Evolutionary conservation across 2,888 invertebrate species (phyloP).

Genomic region (Drosophila emarginata): DNA sequence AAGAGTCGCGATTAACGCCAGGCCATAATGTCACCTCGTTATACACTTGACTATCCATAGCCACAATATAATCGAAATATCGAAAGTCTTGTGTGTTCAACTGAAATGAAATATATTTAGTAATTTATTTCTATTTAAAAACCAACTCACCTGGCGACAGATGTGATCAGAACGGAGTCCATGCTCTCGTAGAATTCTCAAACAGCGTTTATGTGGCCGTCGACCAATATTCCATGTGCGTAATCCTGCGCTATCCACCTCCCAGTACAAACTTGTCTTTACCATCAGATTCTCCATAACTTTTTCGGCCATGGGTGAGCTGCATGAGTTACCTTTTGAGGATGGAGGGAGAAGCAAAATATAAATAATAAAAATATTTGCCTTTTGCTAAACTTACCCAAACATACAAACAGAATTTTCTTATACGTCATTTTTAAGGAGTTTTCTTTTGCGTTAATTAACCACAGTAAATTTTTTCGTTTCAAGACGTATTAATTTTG

Average conservation of each 20-base stretch:
- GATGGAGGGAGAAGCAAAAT: no score
- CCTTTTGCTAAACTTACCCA: slow-evolving; percentile 47
- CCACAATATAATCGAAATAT: slow-evolving; percentile 93
- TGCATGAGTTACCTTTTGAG: slow-evolving; percentile 94
- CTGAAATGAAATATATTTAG: slow-evolving; percentile 81
- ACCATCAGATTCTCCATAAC: slow-evolving; percentile 85
- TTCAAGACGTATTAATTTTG: slow-evolving; percentile 12
- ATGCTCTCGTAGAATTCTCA: slow-evolving; percentile 84
- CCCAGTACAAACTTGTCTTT: slow-evolving; percentile 85
- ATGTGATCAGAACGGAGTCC: slow-evolving; percentile 85
- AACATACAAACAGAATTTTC: slow-evolving; percentile 62
- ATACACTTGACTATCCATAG: slow-evolving; percentile 89
- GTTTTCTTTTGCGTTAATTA: not conserved
- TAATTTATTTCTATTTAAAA: not conserved
- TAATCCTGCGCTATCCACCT: slow-evolving; percentile 93
- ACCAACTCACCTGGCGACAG: slow-evolving; percentile 82
- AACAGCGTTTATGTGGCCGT: slow-evolving; percentile 87
- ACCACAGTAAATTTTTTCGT: slow-evolving; percentile 5
- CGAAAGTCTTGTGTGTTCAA: slow-evolving; percentile 88
- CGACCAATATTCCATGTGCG: slow-evolving; percentile 93
- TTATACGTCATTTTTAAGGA: slow-evolving; percentile 46
- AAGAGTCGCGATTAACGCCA: slow-evolving; percentile 12
- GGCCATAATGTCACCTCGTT: slow-evolving; percentile 64
- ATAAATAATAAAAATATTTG: no score
- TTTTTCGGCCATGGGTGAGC: slow-evolving; percentile 96